Conservation (phyloP, 2,797 vertebrate species). For the Macropus fuliginosus region DNA sequence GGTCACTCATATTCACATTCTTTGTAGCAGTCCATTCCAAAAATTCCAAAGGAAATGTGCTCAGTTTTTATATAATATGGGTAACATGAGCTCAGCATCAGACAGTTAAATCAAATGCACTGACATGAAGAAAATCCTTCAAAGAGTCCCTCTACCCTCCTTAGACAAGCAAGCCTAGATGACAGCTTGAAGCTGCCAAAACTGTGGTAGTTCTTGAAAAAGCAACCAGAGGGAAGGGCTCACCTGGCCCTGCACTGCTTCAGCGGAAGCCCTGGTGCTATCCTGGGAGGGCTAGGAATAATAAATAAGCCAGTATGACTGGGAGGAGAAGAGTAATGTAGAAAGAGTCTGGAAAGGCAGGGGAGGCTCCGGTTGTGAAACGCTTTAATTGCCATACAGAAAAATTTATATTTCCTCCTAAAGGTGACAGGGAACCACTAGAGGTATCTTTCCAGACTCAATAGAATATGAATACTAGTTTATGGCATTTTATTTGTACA, state of each 20-base stretch:
- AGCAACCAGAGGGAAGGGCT: not conserved
- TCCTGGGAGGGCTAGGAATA: not conserved
- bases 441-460: not conserved
- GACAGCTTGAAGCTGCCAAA: not conserved
- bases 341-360: conserved; percentile 35
- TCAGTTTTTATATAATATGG: conserved; percentile 2
- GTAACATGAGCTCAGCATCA: not conserved
- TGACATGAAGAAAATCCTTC: not conserved
- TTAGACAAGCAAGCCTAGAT: not conserved
- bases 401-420: not conserved
- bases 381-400: not conserved
- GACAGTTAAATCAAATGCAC: not conserved
- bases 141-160: not conserved
- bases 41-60: conserved; percentile 8
- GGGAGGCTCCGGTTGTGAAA: not conserved
- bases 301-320: not conserved
- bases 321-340: not conserved
- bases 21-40: not conserved
- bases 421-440: not conserved
- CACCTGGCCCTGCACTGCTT: not conserved
- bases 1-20: not conserved
- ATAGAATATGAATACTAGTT: not conserved
- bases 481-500: not conserved
- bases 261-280: not conserved
- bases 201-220: not conserved